phyloP scores from a whole-genome alignment of 2,888 invertebrate species.

The Drepanosiphum platanoidis region DNA sequence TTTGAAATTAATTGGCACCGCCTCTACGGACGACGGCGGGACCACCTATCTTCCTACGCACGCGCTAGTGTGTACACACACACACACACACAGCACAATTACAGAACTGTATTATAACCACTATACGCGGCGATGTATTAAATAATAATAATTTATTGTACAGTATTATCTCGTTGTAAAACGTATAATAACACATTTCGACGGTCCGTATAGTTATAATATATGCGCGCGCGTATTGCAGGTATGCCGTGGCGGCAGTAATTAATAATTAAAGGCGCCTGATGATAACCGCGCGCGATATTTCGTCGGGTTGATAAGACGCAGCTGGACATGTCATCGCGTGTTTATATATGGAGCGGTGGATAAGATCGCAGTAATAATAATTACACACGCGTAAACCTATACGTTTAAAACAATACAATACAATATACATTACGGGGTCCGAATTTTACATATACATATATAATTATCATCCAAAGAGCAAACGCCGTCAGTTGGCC shows the following conservation, averaged over 20 bases:
- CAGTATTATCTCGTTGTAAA: neutral
- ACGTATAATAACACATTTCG: neutral
- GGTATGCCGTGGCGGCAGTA: neutral
- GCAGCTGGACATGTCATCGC: conserved; percentile 56
- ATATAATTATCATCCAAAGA: neutral
- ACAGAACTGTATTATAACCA: neutral
- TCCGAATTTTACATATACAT: neutral
- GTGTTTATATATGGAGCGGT: neutral
- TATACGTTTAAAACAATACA: no score
- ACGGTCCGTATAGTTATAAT: no score
- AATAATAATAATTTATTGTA: neutral
- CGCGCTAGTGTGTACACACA: neutral
- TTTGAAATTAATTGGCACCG: conserved; percentile 56
- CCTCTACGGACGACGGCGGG: conserved; percentile 21
- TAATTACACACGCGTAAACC: conserved; percentile 33
- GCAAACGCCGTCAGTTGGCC: conserved; percentile 33
- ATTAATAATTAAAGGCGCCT: conserved; percentile 48
- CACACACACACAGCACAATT: neutral
- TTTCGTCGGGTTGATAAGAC: conserved; percentile 26
- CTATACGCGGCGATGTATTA: neutral
- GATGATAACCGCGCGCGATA: conserved; percentile 27
- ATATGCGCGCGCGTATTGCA: neutral
- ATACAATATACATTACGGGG: neutral
- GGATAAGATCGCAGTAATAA: conserved; percentile 42
- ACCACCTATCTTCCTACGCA: conserved; percentile 30